phyloP scores from a whole-genome alignment of 1,140 invertebrate species.

The Hypothenemus hampei region DNA sequence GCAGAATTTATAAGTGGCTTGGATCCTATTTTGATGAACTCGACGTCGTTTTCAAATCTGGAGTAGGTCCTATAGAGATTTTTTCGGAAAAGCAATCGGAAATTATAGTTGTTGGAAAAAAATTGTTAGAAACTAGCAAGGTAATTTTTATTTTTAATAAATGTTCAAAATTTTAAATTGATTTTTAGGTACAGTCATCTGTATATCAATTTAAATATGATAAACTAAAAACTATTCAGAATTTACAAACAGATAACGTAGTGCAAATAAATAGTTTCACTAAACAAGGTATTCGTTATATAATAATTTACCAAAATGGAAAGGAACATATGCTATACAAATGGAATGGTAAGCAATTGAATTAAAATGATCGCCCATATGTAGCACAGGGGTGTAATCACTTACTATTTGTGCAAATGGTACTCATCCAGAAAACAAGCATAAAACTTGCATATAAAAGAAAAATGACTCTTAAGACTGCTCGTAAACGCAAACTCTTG shows the following conservation, averaged over 20 bases:
- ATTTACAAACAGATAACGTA: conserved; percentile 17
- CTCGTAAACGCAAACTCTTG: neutral
- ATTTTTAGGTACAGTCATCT: conserved; percentile 12
- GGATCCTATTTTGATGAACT: conserved; percentile 33
- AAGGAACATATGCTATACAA: conserved; percentile 13
- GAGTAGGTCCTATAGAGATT: conserved; percentile 10
- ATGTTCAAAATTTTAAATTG: neutral
- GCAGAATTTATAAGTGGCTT: conserved; percentile 34
- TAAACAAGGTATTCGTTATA: conserved; percentile 7
- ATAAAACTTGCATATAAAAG: neutral
- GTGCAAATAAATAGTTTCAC: conserved; percentile 23
- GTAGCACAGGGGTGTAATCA: neutral
- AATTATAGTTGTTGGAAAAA: conserved; percentile 29
- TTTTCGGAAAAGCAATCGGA: conserved; percentile 23
- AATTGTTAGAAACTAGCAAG: conserved; percentile 1
- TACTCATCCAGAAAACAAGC: neutral
- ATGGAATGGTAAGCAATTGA: conserved; percentile 24
- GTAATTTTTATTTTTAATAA: neutral
- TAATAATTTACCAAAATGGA: conserved; percentile 25
- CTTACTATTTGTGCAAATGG: neutral
- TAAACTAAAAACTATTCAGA: conserved; percentile 28
- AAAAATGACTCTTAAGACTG: neutral
- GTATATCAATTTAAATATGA: conserved; percentile 31
- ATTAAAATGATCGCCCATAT: neutral
- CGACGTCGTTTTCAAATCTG: conserved; percentile 10